A percentile compares a stretch with the other conserved stretches of the same genome.
phyloP scores from a whole-genome alignment of 2,113 vertebrate genomes.

The Hippocampus abdominalis region DNA sequence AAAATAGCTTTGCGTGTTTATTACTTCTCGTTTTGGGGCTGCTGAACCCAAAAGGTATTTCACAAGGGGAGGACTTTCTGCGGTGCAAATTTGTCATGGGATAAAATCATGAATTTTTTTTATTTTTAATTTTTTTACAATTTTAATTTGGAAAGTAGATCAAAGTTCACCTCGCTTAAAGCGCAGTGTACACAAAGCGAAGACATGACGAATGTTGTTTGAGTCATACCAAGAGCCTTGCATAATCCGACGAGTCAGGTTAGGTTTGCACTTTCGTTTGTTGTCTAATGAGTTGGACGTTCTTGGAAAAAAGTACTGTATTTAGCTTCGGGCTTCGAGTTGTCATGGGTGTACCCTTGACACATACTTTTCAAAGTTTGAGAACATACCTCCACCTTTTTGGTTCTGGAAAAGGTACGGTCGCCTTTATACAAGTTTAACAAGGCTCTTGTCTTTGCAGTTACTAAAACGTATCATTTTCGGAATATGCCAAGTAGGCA shows the following conservation, averaged over 20 bases:
- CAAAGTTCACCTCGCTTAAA: not conserved
- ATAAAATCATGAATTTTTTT: not conserved
- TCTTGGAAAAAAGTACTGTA: not conserved
- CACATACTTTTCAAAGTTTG: not conserved
- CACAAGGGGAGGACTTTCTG: not conserved
- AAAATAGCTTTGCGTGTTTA: not conserved
- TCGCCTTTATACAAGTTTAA: not conserved
- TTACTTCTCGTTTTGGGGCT: not conserved
- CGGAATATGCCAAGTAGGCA: too few relatives aligned
- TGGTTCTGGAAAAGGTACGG: not conserved
- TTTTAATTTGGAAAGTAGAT: not conserved
- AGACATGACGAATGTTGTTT: conserved; percentile 31
- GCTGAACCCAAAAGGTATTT: not conserved
- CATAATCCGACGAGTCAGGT: conserved; percentile 15
- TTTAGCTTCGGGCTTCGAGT: not conserved
- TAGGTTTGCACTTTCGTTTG: not conserved
- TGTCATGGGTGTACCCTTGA: not conserved
- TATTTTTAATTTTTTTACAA: not conserved
- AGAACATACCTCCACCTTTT: not conserved
- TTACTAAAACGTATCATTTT: not conserved
- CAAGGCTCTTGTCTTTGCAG: not conserved
- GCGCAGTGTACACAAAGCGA: not conserved
- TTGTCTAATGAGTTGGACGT: not conserved
- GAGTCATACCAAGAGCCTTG: conserved; percentile 30
- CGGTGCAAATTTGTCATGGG: not conserved